phyloP scores from a whole-genome alignment of 2,797 vertebrate species.

The Apogon talboti region DNA sequence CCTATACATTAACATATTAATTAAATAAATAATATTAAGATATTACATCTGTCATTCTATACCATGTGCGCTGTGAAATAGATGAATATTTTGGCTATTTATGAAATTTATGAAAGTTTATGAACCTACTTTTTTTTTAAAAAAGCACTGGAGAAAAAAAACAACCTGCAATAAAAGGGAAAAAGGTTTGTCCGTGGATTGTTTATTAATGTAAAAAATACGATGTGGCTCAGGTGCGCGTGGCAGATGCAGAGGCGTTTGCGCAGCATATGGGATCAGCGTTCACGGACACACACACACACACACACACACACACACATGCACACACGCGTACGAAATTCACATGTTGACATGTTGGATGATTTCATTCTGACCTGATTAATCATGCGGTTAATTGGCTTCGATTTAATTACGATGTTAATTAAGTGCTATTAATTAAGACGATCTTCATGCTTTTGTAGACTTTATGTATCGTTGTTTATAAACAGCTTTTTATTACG shows the following conservation, averaged over 20 bases:
- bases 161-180: too few species aligned
- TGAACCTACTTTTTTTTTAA: too few species aligned
- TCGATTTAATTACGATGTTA: constrained; percentile 59
- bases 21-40: too few species aligned
- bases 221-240: constrained; percentile 31
- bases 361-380: constrained; percentile 47
- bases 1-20: too few species aligned
- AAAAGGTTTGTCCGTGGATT: too few species aligned
- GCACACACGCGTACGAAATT: constrained; percentile 14
- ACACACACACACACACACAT: constrained; percentile 3
- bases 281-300: too few species aligned
- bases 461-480: too few species aligned
- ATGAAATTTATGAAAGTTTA: too few species aligned
- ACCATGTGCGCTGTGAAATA: too few species aligned
- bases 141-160: too few species aligned
- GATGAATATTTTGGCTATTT: too few species aligned
- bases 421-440: constrained; percentile 55
- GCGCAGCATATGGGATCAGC: constrained; percentile 20
- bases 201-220: neutral
- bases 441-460: constrained; percentile 1
- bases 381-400: constrained; percentile 64
- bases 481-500: neutral
- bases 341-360: constrained; percentile 35
- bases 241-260: neutral
- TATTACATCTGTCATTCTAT: too few species aligned